phyloP scores from a whole-genome alignment of 2,797 vertebrate species.

The Sciurus vulgaris region DNA sequence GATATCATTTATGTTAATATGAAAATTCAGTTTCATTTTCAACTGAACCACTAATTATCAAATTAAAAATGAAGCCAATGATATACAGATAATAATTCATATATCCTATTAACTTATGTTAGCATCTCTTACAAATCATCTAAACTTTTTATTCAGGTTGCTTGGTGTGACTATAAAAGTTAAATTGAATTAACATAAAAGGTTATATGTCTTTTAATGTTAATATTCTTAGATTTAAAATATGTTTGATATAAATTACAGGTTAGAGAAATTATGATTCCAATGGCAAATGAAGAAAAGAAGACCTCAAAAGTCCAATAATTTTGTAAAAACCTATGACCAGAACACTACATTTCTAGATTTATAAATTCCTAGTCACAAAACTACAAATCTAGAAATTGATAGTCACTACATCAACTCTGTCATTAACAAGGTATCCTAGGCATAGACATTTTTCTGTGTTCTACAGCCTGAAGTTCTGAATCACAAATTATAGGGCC shows the following conservation, averaged over 20 bases:
- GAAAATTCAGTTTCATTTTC: conserved; percentile 55
- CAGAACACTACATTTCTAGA: neutral
- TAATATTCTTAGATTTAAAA: neutral
- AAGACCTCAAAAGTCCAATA: neutral
- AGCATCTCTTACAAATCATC: neutral
- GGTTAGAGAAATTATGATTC: neutral
- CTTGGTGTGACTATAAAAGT: neutral
- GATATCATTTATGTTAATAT: conserved; percentile 10
- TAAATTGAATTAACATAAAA: neutral
- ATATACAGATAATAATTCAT: neutral
- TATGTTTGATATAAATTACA: neutral
- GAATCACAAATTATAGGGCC: neutral
- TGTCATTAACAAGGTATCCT: neutral
- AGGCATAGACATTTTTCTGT: neutral
- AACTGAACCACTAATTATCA: conserved; percentile 20
- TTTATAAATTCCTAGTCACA: neutral
- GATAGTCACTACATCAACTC: neutral
- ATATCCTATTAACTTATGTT: neutral
- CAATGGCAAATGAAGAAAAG: neutral
- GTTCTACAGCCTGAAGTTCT: neutral
- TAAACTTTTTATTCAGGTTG: neutral
- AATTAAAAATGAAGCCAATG: neutral
- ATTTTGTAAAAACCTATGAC: neutral
- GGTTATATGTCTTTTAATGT: neutral
- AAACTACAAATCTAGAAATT: neutral